Evolutionary conservation across 1,140 invertebrate species (phyloP).

Genomic region (Leptonema lineaticorne): DNA sequence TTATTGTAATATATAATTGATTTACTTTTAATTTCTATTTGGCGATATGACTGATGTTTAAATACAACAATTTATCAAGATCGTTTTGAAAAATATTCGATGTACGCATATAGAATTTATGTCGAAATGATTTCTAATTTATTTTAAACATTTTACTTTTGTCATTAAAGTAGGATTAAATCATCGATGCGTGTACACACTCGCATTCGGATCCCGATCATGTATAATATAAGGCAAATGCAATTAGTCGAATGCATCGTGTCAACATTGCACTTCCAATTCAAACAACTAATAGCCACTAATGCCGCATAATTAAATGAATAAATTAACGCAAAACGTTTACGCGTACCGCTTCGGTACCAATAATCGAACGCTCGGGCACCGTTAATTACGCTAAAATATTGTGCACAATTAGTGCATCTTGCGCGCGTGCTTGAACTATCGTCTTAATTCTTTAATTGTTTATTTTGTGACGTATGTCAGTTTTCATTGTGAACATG

Average conservation of each 20-base stretch:
- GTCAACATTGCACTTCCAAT: slow-evolving; percentile 38
- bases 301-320: slow-evolving; percentile 39
- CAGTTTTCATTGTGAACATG: too few species aligned
- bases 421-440: too few species aligned
- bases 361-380: background rate
- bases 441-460: too few species aligned
- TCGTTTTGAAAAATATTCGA: too few species aligned
- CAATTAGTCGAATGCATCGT: slow-evolving; percentile 36
- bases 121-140: too few species aligned
- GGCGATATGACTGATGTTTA: too few species aligned
- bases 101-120: too few species aligned
- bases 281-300: slow-evolving; percentile 39
- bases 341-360: slow-evolving; percentile 10
- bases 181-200: background rate
- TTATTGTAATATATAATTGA: too few species aligned
- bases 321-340: slow-evolving; percentile 36
- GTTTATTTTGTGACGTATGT: too few species aligned
- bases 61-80: too few species aligned
- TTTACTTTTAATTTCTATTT: too few species aligned
- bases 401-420: background rate
- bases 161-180: background rate
- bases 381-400: slow-evolving; percentile 3
- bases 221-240: slow-evolving; percentile 11
- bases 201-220: background rate
- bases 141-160: too few species aligned